phyloP scores from a whole-genome alignment of 2,797 vertebrate genomes.

The Sphenodon punctatus region DNA sequence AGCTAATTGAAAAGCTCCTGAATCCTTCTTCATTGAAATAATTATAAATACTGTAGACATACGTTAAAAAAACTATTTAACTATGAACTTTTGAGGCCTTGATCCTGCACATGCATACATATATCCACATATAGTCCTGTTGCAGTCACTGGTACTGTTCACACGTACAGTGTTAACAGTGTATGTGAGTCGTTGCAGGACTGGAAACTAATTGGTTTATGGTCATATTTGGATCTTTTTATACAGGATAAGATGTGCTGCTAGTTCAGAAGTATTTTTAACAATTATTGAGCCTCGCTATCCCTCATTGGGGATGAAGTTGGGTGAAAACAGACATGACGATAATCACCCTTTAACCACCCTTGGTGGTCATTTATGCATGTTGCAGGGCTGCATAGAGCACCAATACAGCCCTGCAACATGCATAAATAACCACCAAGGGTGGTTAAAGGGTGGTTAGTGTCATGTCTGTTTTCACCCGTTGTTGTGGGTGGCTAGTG shows the following conservation, averaged over 20 bases:
- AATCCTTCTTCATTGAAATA: not conserved
- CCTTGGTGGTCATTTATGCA: too few relatives aligned
- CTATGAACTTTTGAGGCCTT: not conserved
- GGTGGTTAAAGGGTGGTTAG: too few relatives aligned
- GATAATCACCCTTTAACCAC: too few relatives aligned
- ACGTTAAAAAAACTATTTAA: not conserved
- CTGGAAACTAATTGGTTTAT: not conserved
- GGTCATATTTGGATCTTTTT: not conserved
- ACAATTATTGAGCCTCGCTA: too few relatives aligned
- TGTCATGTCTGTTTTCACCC: too few relatives aligned
- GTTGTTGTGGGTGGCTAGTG: too few relatives aligned
- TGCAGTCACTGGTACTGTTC: not conserved
- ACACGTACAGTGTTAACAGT: not conserved
- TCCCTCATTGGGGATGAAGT: too few relatives aligned
- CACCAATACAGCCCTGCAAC: too few relatives aligned
- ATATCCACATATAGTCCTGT: not conserved
- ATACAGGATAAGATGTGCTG: not conserved
- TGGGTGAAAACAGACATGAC: too few relatives aligned
- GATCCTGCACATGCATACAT: not conserved
- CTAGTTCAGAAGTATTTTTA: not conserved
- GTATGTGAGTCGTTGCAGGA: not conserved
- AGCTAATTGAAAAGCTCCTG: not conserved
- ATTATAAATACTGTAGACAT: not conserved
- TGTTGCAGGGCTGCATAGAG: too few relatives aligned
- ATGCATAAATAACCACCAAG: too few relatives aligned